Base-by-base conservation (phyloP, 2,797 vertebrate species). In the Tinamus major region DNA sequence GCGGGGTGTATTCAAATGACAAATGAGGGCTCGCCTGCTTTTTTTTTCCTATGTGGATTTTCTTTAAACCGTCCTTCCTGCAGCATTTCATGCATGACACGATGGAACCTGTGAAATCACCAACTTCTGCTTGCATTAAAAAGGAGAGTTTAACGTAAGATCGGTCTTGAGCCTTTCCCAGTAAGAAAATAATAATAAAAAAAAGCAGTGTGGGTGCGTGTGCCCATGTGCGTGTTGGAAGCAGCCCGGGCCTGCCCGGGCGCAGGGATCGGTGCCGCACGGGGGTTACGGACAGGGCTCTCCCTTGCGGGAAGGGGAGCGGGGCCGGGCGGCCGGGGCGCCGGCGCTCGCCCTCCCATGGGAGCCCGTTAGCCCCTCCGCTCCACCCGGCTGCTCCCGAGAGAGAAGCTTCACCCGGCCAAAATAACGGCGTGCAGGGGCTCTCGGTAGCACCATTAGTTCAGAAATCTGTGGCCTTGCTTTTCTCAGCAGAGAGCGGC, bases 321-420 rank as follows among this genome's bases (percentile, higher is more conserved):
- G 21, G 48, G 48, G 48, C 23, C 20, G 44, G 42, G 44, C 44
- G 18, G 44, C 44, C 44, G 19, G 44, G 18, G 44, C 74, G 61
- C 91, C 95, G 90, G 37, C 79, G 90, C 87, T 90, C 0, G 0
- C 49, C 71, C 83, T 95, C 15, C 95, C 95, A 95, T 96, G 90
- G 89, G 89, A 90, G 65, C 13, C 70, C 69, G 74, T 95, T 95
- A 97, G 93, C 92, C 92, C 95, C 95, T 95, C 84, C 93, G 85
- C 70, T 95, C 44, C 92, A 77, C 33, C 81, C 79, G 48, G 64
- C 83, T 94, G 83, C 94, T 95, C 92, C 86, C 79, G 91, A 77
- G 33, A 0, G 4, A 88, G 94, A 89, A 92, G 90, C 83, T 96
- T 94, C 91, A 76, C 76, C 87, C 71, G 82, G 80, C 77, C 64